phyloP scores from a whole-genome alignment of 2,113 vertebrate species.

The Chlorodrepanis virens region DNA sequence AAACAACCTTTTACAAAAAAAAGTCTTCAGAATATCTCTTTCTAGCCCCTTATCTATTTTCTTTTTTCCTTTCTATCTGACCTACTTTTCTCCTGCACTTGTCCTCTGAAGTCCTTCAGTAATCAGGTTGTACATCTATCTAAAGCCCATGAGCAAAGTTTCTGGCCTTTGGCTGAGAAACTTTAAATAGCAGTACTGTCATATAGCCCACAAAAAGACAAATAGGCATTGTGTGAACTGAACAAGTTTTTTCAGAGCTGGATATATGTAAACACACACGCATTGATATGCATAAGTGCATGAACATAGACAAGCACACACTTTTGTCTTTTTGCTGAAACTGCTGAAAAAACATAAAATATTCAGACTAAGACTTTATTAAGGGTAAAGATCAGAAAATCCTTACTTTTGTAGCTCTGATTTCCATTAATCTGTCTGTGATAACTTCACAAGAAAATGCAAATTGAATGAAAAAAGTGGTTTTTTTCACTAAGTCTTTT shows the following conservation, averaged over 20 bases:
- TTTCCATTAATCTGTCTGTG: background rate
- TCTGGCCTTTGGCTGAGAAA: slow-evolving; percentile 39
- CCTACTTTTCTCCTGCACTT: slow-evolving; percentile 17
- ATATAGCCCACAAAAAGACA: background rate
- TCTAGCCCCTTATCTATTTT: background rate
- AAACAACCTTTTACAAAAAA: background rate
- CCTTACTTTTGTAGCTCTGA: background rate
- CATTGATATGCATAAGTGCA: background rate
- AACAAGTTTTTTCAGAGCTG: background rate
- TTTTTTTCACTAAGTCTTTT: background rate
- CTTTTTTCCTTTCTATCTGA: background rate
- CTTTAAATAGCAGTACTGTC: background rate
- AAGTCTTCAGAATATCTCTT: background rate
- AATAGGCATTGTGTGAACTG: background rate
- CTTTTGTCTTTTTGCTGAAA: background rate
- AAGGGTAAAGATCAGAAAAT: background rate
- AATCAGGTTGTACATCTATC: slow-evolving; percentile 36
- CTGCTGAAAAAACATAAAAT: background rate
- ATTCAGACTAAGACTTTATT: background rate
- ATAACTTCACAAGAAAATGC: background rate
- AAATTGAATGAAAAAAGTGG: background rate
- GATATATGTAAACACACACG: background rate
- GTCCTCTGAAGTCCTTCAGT: slow-evolving; percentile 50
- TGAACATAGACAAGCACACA: background rate
- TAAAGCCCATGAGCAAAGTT: slow-evolving; percentile 19